Evolutionary conservation across 1,140 invertebrate species (phyloP), one percentile per base, ranked within the genome.

Genomic region (Nephila pilipes): DNA sequence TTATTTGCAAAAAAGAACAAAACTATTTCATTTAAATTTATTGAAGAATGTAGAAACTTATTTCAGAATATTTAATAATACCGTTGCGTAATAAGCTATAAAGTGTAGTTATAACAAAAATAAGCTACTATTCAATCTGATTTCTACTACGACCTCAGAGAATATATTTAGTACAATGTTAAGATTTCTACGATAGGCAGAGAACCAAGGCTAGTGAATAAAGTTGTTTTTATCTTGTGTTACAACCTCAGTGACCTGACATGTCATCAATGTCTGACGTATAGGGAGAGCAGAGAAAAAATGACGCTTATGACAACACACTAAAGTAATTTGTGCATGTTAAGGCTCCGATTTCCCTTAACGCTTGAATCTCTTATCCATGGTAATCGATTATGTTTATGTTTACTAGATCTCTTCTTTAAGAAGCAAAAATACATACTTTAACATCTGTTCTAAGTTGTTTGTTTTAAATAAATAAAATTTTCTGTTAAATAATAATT

Each of bases 221-320:
- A 32, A 75, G 16, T 32, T 75, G 25, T 65, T 25, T 63, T 75
- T 75, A 75, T 75, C 29, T 18, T 75, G 14, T 32, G 25, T 75
- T 32, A 36, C 65, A 75, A 75, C 29, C 8, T 75, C 16, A 36
- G 29, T 32, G 25, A 75, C 65, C 32, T 18, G 65, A 12, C 65
- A 75, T 36, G 65, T 75, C 25, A 75, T 75, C 65, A 75, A 75
- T 75, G 65, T 10, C 16, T 75, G 65, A 75, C 65, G 29, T 32
- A 75, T 75, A 29, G 65, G 29, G 25, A 32, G 25, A 12, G 29
- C 29, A 75, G 29, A 12, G 14, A 16, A 75, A 75, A 32, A 75
- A 75, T 18, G 29, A 18, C 16, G 29, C 16, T 12, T 6, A 75
- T 75, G 25, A 29, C 29, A 75, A 8, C 29, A 25, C 29, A 29